Evolutionary conservation across 2,113 vertebrate genomes (phyloP), one percentile per base, ranked within the genome.

Genomic region (Nothoprocta perdicaria): DNA sequence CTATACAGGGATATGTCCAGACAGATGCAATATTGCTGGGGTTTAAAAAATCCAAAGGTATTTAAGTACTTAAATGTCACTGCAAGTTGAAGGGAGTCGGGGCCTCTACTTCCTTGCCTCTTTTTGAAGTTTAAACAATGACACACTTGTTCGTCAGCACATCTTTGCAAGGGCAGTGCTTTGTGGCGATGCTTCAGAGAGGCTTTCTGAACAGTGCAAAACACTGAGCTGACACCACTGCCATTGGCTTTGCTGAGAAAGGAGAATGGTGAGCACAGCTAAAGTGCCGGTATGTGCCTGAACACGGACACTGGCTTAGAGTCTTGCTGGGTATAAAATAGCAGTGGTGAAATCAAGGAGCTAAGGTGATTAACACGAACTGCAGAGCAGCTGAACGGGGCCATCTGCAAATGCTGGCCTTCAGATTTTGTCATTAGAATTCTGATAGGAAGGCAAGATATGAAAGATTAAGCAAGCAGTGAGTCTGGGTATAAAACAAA

Each of bases 401-500:
- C 31, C 67, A 86, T 38, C 31, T 71, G 86, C 46, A 92, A 86
- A 66, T 79, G 62, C 35, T 84, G 58, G 84, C 61, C n/a, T 94
- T 58, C 68, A 71, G 38, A 19, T 72, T 93, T 78, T 88, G 60
- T 75, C 52, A 80, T 89, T 72, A 91, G 77, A 68, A 55, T 90
- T 84, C 71, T 84, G 38, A 43, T 52, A 86, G 50, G 80, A 79
- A 81, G 57, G 31, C 58, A 45, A 92, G 83, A 61, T 29, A 38
- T 12, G 52, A 75, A 18, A 80, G 77, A 92, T 57, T 53, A 94
- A 81, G 88, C 74, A 88, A 81, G 40, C 61, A 61, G 80, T 86
- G 73, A 43, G 58, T 81, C 69, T 43, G 81, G 66, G 61, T 88
- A 84, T 11, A 66, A 86, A 91, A 61, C 75, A 93, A 92, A 80